Conservation (phyloP, 2,797 vertebrate genomes). For the Amphiprion clarkii region DNA sequence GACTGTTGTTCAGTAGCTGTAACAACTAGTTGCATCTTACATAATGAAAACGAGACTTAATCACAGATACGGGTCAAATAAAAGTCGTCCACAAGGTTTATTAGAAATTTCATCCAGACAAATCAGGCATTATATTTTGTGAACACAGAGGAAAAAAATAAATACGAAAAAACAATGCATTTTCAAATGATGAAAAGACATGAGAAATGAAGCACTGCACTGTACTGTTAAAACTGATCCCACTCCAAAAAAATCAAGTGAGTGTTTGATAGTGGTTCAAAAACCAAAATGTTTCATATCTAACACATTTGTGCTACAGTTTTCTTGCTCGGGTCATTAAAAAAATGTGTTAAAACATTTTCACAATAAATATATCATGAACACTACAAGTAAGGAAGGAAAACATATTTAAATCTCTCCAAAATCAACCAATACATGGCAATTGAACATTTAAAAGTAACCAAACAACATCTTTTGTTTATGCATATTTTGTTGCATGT, state of each 20-base stretch:
- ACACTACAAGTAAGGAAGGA: conserved; percentile 23
- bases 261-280: conserved; percentile 26
- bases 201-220: conserved; percentile 39
- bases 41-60: not conserved
- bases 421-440: conserved; percentile 35
- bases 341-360: conserved; percentile 44
- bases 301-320: conserved; percentile 64
- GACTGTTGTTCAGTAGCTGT: not conserved
- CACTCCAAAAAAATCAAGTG: conserved; percentile 15
- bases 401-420: conserved; percentile 10
- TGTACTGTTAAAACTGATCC: conserved; percentile 17
- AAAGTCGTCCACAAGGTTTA: conserved; percentile 64
- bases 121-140: conserved; percentile 55
- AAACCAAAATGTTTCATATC: conserved; percentile 8
- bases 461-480: conserved; percentile 1
- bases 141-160: conserved; percentile 37
- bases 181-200: conserved; percentile 25
- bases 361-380: conserved; percentile 70
- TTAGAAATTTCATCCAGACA: conserved; percentile 67
- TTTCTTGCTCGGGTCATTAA: conserved; percentile 44
- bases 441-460: conserved; percentile 47
- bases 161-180: conserved; percentile 4
- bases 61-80: conserved; percentile 8
- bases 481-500: conserved; percentile 6
- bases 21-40: not conserved